Evolutionary conservation across 2,113 vertebrate genomes (phyloP).

Genomic region (Corythoichthys intestinalis): DNA sequence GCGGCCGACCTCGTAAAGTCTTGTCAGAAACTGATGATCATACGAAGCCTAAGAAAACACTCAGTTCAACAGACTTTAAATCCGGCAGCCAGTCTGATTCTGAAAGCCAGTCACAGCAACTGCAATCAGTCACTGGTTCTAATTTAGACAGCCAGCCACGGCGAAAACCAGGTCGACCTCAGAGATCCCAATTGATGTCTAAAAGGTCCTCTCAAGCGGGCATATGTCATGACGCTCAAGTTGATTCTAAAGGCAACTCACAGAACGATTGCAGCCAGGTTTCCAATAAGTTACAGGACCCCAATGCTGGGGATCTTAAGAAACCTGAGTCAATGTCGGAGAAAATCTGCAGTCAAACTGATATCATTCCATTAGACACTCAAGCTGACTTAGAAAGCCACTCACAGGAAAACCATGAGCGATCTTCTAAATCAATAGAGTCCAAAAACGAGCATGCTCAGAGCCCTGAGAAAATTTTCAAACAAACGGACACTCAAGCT

Average conservation of each 20-base stretch:
- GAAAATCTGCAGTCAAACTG: constrained; percentile 16
- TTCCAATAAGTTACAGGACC: constrained; percentile 17
- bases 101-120: constrained; percentile 31
- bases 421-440: constrained; percentile 4
- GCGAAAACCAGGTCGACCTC: background rate
- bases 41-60: background rate
- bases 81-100: constrained; percentile 15
- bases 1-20: constrained; percentile 29
- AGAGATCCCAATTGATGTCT: background rate
- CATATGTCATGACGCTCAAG: constrained; percentile 10
- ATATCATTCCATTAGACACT: constrained; percentile 7
- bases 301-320: background rate
- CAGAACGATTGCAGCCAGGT: constrained; percentile 36
- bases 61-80: constrained; percentile 19
- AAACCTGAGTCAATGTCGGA: background rate
- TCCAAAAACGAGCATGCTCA: background rate
- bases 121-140: background rate
- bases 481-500: constrained; percentile 24
- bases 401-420: constrained; percentile 25
- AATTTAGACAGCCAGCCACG: constrained; percentile 4
- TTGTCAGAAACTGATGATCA: background rate
- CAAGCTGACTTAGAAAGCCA: constrained; percentile 24
- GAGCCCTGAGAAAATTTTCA: background rate
- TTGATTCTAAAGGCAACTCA: constrained; percentile 18
- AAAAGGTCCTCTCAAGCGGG: constrained; percentile 27